These are phyloP conservation scores for Chrysogorgia sp. DNA, from an alignment of 92 coral and sea anemone genomes.

Conservation along the genomic window DNA sequence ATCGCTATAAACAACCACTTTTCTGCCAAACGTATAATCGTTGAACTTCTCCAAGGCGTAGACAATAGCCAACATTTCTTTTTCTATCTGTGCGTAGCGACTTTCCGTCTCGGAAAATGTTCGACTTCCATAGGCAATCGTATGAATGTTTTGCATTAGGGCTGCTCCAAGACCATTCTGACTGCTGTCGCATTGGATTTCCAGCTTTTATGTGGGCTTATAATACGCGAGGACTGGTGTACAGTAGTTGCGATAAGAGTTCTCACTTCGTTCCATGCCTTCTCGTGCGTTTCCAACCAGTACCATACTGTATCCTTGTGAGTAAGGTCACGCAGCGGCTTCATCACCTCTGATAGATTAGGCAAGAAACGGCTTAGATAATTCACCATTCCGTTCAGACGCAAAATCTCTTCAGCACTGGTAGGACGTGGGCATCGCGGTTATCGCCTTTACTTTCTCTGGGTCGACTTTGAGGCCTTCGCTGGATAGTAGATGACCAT, in stretches of 20 bases:
- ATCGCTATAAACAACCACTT: constrained; percentile 10
- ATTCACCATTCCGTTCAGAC: constrained; percentile 43
- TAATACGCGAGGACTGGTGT: constrained; percentile 55
- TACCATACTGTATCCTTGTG: constrained; percentile 13
- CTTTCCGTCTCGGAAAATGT: too few species aligned
- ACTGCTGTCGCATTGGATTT: constrained; percentile 61
- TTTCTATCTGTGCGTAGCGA: constrained; percentile 42
- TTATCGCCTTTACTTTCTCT: constrained; percentile 40
- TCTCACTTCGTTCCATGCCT: constrained; percentile 39
- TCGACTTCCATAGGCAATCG: too few species aligned
- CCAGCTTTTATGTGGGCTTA: constrained; percentile 47
- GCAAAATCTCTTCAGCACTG: constrained; percentile 22
- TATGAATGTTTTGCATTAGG: constrained; percentile 49
- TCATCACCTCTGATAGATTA: constrained; percentile 43
- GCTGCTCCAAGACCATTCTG: constrained; percentile 61
- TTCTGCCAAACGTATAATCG: constrained; percentile 52
- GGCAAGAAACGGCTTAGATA: constrained; percentile 43
- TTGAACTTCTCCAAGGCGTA: constrained; percentile 26
- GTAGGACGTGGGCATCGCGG: constrained; percentile 51
- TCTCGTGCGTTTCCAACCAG: constrained; percentile 34
- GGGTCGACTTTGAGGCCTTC: constrained; percentile 49
- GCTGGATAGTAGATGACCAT: constrained; percentile 52
- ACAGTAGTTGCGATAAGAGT: constrained; percentile 40
- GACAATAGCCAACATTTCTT: constrained; percentile 52
- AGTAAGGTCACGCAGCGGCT: constrained; percentile 39